phyloP scores from a whole-genome alignment of 2,113 vertebrate species.

The Burhinus oedicnemus region DNA sequence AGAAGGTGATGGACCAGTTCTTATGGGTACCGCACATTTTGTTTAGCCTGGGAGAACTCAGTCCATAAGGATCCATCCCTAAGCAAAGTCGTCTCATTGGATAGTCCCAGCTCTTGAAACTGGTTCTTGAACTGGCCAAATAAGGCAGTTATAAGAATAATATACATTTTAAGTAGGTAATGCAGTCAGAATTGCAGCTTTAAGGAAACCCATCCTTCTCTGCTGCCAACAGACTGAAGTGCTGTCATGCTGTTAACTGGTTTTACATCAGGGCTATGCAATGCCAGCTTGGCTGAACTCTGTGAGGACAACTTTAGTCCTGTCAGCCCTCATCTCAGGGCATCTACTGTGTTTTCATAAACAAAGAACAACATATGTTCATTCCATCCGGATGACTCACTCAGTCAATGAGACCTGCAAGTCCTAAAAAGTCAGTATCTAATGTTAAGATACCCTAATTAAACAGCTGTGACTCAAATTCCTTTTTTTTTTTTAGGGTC shows the following conservation, averaged over 20 bases:
- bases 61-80: neutral
- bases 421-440: conserved; percentile 44
- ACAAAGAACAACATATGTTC: conserved; percentile 64
- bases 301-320: conserved; percentile 19
- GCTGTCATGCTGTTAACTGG: neutral
- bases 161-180: neutral
- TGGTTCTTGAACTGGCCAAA: neutral
- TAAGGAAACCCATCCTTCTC: neutral
- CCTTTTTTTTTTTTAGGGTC: neutral
- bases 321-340: conserved; percentile 15
- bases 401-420: conserved; percentile 33
- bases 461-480: conserved; percentile 49
- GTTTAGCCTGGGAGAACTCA: neutral
- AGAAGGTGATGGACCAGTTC: neutral
- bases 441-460: conserved; percentile 33
- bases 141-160: neutral
- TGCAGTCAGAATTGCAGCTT: neutral
- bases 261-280: neutral
- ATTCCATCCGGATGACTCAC: conserved; percentile 53
- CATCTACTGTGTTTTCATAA: conserved; percentile 21
- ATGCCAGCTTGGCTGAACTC: conserved; percentile 14
- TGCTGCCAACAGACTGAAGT: neutral
- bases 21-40: neutral
- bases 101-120: neutral
- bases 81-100: neutral